Evolutionary conservation across 2,888 invertebrate species (phyloP), one percentile per base, ranked within the genome.

Genomic region (Tridacna gigas): DNA sequence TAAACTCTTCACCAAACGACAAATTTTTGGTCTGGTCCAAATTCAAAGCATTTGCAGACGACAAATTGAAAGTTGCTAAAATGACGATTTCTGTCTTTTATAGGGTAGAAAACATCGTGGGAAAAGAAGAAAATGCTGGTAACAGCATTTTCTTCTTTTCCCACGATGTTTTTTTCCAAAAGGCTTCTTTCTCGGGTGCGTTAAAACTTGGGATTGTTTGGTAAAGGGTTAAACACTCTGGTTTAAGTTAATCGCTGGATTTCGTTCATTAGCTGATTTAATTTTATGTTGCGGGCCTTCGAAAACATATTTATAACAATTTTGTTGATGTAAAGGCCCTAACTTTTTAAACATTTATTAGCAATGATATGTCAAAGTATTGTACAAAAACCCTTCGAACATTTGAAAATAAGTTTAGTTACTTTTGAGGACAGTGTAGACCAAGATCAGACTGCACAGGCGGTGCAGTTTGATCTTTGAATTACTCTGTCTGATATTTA

Each of bases 301-400:
- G 20, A 51, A 77, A 67, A 77, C 47, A 51, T 77, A 77, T 77
- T 77, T 77, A 28, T 77, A 66, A 66, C 65, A 51, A 65, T 77
- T 77, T 67, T 37, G 25, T 12, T 15, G 20, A 22, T 63, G 22
- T 47, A 25, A 75, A 65, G 47, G 60, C 15, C 20, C 48, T 51
- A 51, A 71, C 20, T 71, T 71, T 71, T 71, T 71, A 51, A 71
- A 25, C 71, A 71, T 71, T 71, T 71, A 71, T 71, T 71, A 71
- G 45, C 18, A 45, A 18, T 11, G 37, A 45, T n/a, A 45, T 45
- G 67, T 67, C 67, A 37, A 67, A 45, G 3, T 9, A 18, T 45
- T n/a, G 45, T 45, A 56, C 18, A 20, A 20, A 9, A 56, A 56
- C 20, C 20, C 20, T 20, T 56, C 1, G 56, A 56, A 56, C 2